These are phyloP conservation scores for Picathartes gymnocephalus DNA, from an alignment of 2,113 vertebrate species.

Conservation along the genomic window DNA sequence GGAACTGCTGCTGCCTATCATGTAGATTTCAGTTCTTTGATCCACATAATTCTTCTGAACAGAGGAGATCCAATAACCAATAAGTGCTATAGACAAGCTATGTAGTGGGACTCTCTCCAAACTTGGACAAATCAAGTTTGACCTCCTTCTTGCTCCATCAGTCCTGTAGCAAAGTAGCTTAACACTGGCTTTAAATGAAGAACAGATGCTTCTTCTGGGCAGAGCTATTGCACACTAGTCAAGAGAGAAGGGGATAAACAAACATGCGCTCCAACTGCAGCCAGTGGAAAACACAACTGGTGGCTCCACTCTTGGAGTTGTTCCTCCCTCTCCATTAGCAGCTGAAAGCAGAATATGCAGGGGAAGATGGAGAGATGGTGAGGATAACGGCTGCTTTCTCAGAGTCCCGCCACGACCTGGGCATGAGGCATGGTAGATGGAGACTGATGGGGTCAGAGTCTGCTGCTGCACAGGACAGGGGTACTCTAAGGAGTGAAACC, in stretches of 20 bases:
- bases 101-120: background rate
- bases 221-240: background rate
- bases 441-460: background rate
- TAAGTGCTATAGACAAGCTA: background rate
- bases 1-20: background rate
- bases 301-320: background rate
- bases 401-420: background rate
- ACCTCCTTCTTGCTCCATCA: background rate
- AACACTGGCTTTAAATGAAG: background rate
- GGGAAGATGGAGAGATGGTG: background rate
- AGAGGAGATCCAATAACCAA: background rate
- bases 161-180: background rate
- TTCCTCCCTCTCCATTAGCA: background rate
- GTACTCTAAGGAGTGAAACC: background rate
- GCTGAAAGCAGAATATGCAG: background rate
- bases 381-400: background rate
- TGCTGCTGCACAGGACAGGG: fast-evolving
- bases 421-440: background rate
- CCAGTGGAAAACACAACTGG: background rate
- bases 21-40: background rate
- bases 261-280: background rate
- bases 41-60: background rate
- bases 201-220: background rate
- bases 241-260: background rate
- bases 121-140: background rate